Evolutionary conservation across 2,797 vertebrate genomes (phyloP).

Genomic region (Sandelia bainsii): DNA sequence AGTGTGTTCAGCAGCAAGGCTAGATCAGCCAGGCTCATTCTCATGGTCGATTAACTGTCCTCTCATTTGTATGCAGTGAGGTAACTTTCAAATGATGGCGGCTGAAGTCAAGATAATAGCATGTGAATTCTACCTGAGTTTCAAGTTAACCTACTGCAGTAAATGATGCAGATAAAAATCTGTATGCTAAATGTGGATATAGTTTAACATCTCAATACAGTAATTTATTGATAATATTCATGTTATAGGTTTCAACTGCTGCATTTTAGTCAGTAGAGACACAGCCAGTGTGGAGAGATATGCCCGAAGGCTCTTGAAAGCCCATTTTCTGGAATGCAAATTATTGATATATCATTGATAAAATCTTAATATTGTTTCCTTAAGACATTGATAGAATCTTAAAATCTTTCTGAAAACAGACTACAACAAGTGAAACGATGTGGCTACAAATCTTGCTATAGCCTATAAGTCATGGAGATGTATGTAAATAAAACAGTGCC

Average conservation of each 20-base stretch:
- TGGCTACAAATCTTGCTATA: background rate
- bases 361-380: no score
- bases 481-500: background rate
- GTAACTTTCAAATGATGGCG: constrained; percentile 13
- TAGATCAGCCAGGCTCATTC: constrained; percentile 14
- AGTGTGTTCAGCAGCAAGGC: constrained; percentile 1
- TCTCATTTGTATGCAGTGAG: constrained; percentile 33
- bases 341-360: background rate
- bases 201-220: background rate
- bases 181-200: background rate
- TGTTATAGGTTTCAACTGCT: background rate
- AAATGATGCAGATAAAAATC: background rate
- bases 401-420: constrained; percentile 3
- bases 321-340: background rate
- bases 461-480: background rate
- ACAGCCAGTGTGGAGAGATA: background rate
- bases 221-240: background rate
- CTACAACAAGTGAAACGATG: background rate
- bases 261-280: background rate
- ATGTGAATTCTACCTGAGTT: constrained; percentile 5
- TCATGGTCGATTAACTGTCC: constrained; percentile 22
- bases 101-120: constrained; percentile 29
- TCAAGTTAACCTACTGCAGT: background rate
- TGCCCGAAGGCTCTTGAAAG: background rate
- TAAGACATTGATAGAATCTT: background rate